A percentile compares a stretch with the other conserved stretches of the same genome.
Evolutionary conservation across 2,888 invertebrate genomes (phyloP).

Genomic region (Drosophila melanocephala): DNA sequence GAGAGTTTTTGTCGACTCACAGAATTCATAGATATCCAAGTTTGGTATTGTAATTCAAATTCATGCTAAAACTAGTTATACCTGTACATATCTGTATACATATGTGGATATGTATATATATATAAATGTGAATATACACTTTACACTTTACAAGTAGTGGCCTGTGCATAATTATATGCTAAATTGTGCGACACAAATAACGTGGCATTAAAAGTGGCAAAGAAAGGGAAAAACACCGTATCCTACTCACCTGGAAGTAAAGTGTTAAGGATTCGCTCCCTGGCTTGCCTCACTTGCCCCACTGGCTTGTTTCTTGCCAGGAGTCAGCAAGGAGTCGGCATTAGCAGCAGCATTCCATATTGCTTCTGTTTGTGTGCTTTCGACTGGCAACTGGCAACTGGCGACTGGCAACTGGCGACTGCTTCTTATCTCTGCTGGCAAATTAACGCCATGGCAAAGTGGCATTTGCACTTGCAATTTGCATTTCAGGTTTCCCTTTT

Average conservation of each 20-base stretch:
- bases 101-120: not conserved
- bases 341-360: conserved; percentile 9
- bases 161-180: conserved; percentile 67
- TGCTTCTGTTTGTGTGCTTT: conserved; percentile 19
- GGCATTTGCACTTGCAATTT: conserved; percentile 32
- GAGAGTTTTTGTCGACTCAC: not conserved
- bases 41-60: conserved; percentile 46
- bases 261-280: not conserved
- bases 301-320: conserved; percentile 1
- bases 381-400: not conserved
- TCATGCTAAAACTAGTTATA: conserved; percentile 8
- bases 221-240: conserved; percentile 35
- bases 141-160: conserved; percentile 9
- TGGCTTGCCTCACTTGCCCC: not conserved
- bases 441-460: conserved; percentile 51
- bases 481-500: conserved; percentile 20
- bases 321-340: conserved; percentile 1
- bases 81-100: not conserved
- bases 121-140: not conserved
- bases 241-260: conserved; percentile 14
- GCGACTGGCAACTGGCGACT: conserved; percentile 4
- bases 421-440: conserved; percentile 60
- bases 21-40: conserved; percentile 27
- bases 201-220: conserved; percentile 55
- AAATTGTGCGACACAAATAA: conserved; percentile 75